Evolutionary conservation across 2,888 invertebrate species (phyloP).

Genomic region (Lampropteryx suffumata): DNA sequence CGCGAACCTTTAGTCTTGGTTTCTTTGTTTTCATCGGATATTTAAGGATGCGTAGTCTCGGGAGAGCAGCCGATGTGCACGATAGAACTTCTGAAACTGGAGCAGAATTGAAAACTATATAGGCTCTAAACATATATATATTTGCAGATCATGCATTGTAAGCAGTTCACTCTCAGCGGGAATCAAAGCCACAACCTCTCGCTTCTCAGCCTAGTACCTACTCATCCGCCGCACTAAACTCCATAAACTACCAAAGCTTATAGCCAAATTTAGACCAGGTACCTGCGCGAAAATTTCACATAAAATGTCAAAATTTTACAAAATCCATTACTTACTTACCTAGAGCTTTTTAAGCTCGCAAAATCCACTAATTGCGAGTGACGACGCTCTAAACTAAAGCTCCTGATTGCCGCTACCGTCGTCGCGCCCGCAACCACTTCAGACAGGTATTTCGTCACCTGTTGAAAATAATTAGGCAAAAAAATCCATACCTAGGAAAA

Average conservation of each 20-base stretch:
- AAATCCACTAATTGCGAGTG: conserved; percentile 74
- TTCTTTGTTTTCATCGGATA: conserved; percentile 79
- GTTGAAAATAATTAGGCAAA: conserved; percentile 84
- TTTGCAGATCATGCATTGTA: too few species aligned
- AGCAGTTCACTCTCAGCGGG: too few species aligned
- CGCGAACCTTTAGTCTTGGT: conserved; percentile 69
- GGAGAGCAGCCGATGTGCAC: conserved; percentile 51
- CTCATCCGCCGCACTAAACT: too few species aligned
- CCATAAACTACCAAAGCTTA: neutral
- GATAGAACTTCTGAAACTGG: conserved; percentile 34
- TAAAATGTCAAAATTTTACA: conserved; percentile 22
- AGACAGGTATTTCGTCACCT: conserved; percentile 81
- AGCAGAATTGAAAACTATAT: neutral
- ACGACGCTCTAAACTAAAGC: conserved; percentile 64
- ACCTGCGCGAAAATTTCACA: neutral
- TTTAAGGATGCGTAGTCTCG: conserved; percentile 70
- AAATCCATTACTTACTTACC: conserved; percentile 34
- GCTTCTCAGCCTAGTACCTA: too few species aligned
- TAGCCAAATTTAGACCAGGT: neutral
- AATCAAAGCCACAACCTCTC: too few species aligned
- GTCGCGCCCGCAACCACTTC: conserved; percentile 50
- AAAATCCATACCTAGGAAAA: conserved; percentile 73
- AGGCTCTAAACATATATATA: too few species aligned
- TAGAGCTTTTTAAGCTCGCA: conserved; percentile 36
- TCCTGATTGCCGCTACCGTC: conserved; percentile 47